Evolutionary conservation across 64 coral and sea anemone genomes (phyloP).

Genomic region (Pocillopora damicornis): DNA sequence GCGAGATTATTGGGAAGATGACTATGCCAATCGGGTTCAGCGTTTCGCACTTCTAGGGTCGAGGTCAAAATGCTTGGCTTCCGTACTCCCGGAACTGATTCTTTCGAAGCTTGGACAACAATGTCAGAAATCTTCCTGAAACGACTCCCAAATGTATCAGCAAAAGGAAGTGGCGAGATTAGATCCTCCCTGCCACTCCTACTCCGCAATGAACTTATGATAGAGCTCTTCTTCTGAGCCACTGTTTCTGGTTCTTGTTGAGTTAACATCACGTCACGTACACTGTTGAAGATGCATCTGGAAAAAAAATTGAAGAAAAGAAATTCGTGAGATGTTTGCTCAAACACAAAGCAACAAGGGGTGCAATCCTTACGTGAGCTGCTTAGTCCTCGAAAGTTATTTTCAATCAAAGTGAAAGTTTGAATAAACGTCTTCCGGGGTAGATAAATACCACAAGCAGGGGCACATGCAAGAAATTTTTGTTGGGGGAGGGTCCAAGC

Average conservation of each 20-base stretch:
- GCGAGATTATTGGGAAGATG: constrained; percentile 64
- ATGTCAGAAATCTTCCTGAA: constrained; percentile 22
- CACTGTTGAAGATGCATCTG: constrained; percentile 80
- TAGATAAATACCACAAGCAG: no score
- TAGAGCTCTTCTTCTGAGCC: background rate
- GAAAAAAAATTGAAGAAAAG: background rate
- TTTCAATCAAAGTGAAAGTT: no score
- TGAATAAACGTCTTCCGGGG: no score
- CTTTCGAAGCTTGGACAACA: constrained; percentile 7
- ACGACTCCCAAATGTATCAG: background rate
- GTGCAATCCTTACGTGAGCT: background rate
- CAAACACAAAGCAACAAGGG: background rate
- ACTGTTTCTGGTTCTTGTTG: constrained; percentile 58
- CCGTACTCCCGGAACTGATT: constrained; percentile 2
- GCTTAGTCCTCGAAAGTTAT: background rate
- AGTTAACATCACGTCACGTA: constrained; percentile 64
- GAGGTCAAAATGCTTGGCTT: constrained; percentile 34
- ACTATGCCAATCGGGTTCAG: constrained; percentile 66
- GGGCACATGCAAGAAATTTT: no score
- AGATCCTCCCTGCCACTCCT: constrained; percentile 9
- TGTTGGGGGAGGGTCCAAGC: no score
- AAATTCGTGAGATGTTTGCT: no score
- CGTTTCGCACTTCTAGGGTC: constrained; percentile 27
- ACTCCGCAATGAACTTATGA: background rate
- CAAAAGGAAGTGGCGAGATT: background rate